Conservation (phyloP, 2,888 invertebrate genomes). For the Coleophora flavipennella region DNA sequence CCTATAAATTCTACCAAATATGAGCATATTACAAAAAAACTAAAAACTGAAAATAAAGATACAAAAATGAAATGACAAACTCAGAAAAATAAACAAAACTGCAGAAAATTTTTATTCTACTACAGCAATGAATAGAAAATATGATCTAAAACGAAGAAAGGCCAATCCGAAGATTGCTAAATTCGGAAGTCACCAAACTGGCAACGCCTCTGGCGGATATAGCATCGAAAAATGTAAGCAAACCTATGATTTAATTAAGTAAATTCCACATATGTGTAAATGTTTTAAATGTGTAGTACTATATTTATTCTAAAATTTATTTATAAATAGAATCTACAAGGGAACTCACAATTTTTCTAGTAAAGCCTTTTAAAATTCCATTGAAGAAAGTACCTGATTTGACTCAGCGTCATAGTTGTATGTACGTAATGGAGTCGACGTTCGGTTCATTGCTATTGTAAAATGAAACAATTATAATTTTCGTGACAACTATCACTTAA, state of each 20-base stretch:
- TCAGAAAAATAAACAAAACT: no score
- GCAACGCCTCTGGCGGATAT: constrained; percentile 55
- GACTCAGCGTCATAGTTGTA: constrained; percentile 76
- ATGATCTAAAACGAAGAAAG: no score
- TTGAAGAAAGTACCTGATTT: constrained; percentile 39
- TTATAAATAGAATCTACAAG: no score
- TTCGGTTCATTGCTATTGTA: constrained; percentile 45
- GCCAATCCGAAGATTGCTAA: constrained; percentile 37
- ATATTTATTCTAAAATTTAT: no score
- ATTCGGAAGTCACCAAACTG: constrained; percentile 67
- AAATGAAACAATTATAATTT: constrained; percentile 38
- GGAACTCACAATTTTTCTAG: no score
- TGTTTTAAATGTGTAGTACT: not conserved
- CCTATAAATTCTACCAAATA: no score
- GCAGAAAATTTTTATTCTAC: no score
- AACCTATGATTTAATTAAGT: not conserved
- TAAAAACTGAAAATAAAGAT: no score
- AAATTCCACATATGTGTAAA: not conserved
- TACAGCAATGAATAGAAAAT: no score
- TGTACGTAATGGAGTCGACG: constrained; percentile 78
- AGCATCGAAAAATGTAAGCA: constrained; percentile 17
- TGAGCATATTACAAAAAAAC: no score
- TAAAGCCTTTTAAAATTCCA: constrained; percentile 36
- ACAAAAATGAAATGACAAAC: no score
- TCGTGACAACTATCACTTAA: constrained; percentile 45